These are phyloP conservation scores for Sternotherus odoratus DNA, from an alignment of 2,797 vertebrate genomes.

Conservation along the genomic window DNA sequence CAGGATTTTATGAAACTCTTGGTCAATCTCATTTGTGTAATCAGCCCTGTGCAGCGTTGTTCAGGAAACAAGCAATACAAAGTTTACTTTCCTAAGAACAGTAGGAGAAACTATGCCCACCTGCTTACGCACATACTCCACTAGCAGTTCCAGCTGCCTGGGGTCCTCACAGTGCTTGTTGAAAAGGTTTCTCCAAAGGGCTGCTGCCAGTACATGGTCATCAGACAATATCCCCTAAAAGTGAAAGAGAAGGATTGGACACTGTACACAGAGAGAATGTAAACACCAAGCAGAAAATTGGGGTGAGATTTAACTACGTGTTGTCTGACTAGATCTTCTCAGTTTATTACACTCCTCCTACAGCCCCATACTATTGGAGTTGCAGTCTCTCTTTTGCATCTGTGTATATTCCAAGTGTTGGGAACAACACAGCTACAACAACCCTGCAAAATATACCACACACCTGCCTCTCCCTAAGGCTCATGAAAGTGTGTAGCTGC, in stretches of 20 bases:
- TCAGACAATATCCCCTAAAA: slow-evolving; percentile 93
- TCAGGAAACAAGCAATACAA: background rate
- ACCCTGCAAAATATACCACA: background rate
- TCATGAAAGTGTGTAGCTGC: no score
- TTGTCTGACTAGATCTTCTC: background rate
- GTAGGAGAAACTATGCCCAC: slow-evolving; percentile 50
- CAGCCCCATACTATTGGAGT: background rate
- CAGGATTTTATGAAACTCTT: background rate
- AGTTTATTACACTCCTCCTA: background rate
- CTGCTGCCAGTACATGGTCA: slow-evolving; percentile 91
- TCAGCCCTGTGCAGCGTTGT: background rate
- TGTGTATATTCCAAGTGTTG: background rate
- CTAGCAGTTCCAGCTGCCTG: slow-evolving; percentile 89
- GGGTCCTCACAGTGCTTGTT: slow-evolving; percentile 92
- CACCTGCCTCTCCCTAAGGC: background rate
- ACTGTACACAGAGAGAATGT: background rate
- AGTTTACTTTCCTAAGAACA: background rate
- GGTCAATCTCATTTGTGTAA: background rate
- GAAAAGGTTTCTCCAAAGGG: slow-evolving; percentile 96
- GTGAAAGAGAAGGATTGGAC: background rate
- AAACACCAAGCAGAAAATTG: background rate
- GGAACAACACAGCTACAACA: background rate
- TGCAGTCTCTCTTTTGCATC: background rate
- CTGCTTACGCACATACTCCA: slow-evolving; percentile 97
- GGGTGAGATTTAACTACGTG: background rate